These are phyloP conservation scores for Umimayanthus kanabou DNA, from an alignment of 92 coral and sea anemone species.

Conservation along the genomic window DNA sequence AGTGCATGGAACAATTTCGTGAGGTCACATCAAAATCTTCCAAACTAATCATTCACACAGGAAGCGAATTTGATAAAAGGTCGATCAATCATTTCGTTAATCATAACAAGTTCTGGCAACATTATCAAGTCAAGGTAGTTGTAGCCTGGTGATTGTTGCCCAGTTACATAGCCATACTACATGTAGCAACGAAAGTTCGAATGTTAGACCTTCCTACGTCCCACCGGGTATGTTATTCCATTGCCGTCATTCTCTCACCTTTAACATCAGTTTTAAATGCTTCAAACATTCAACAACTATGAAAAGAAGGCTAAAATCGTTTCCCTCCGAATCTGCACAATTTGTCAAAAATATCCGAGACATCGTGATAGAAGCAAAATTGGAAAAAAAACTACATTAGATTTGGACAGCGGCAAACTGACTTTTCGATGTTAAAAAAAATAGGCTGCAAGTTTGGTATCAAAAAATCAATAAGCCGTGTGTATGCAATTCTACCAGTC, in stretches of 20 bases:
- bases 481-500: background rate
- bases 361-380: background rate
- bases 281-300: background rate
- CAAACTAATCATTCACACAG: background rate
- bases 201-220: background rate
- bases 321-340: background rate
- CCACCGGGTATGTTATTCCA: background rate
- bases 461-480: too few relatives aligned
- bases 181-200: background rate
- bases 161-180: background rate
- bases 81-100: background rate
- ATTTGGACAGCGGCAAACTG: background rate
- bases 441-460: background rate
- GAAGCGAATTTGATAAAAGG: background rate
- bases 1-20: background rate
- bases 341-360: background rate
- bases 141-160: background rate
- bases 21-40: background rate
- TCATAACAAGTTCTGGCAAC: slow-evolving; percentile 14
- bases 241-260: background rate
- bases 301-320: background rate
- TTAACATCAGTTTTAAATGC: background rate
- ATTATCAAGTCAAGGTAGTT: slow-evolving; percentile 3
- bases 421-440: background rate
- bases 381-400: background rate